A percentile compares a stretch with the other conserved stretches of the same genome.
Evolutionary conservation across 2,888 invertebrate species (phyloP).

Genomic region (Lasioglossum figueresi): DNA sequence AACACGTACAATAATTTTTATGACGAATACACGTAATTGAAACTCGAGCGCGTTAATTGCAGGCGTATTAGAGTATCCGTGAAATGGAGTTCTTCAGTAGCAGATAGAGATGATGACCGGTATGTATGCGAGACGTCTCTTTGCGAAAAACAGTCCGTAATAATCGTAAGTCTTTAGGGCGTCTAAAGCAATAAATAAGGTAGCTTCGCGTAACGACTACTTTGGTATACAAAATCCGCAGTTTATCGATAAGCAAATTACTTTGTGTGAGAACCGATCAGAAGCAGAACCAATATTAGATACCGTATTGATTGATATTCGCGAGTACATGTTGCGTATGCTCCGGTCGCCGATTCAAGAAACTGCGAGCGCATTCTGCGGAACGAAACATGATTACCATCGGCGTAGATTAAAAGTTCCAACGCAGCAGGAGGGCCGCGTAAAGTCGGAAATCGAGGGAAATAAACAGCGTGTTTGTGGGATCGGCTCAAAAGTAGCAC

Average conservation of each 20-base stretch:
- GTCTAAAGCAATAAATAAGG: background rate
- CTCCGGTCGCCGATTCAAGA: background rate
- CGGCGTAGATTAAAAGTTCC: background rate
- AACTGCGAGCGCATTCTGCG: background rate
- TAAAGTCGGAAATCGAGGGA: constrained; percentile 17
- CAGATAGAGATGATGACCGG: background rate
- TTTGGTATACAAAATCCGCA: background rate
- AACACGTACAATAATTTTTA: background rate
- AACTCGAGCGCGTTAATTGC: background rate
- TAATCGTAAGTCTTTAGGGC: background rate
- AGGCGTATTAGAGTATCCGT: background rate
- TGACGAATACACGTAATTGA: background rate
- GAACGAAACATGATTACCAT: constrained; percentile 1
- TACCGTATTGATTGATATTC: constrained; percentile 6
- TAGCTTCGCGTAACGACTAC: background rate
- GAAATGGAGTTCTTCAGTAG: background rate
- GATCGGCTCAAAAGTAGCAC: background rate
- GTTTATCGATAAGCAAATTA: background rate
- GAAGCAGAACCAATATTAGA: background rate
- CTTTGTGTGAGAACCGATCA: background rate
- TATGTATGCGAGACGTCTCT: background rate
- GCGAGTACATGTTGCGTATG: background rate
- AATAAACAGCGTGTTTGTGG: constrained; percentile 5
- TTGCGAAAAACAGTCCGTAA: background rate
- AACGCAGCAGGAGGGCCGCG: constrained; percentile 10